These are phyloP conservation scores for Hesperia comma DNA, from an alignment of 2,888 invertebrate genomes.

Conservation along the genomic window DNA sequence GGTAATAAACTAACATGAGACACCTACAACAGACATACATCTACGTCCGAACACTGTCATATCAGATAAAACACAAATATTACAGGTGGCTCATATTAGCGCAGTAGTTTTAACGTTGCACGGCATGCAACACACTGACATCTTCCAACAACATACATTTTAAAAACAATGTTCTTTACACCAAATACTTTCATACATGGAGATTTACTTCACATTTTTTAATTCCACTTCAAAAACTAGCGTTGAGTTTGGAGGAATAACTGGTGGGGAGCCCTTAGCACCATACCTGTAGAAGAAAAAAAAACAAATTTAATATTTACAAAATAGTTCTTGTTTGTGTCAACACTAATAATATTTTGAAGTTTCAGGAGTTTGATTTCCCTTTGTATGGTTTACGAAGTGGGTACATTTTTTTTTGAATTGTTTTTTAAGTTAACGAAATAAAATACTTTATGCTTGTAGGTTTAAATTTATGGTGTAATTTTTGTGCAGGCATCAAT, in stretches of 20 bases:
- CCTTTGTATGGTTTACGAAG: too few species aligned
- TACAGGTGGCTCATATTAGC: conserved; percentile 24
- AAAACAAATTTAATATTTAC: background rate
- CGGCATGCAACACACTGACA: conserved; percentile 38
- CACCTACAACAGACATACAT: conserved; percentile 18
- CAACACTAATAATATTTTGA: too few species aligned
- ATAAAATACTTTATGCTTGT: too few species aligned
- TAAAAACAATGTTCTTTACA: conserved; percentile 49
- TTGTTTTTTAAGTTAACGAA: too few species aligned
- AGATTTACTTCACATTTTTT: conserved; percentile 87
- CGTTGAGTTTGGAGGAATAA: conserved; percentile 94
- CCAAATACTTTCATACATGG: conserved; percentile 34
- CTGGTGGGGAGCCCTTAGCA: conserved; percentile 90
- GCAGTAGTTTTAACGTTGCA: conserved; percentile 35
- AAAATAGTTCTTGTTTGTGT: too few species aligned
- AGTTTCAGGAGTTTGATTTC: too few species aligned
- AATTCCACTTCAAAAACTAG: conserved; percentile 96
- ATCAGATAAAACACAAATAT: conserved; percentile 9
- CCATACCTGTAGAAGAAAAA: conserved; percentile 84
- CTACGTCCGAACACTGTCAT: background rate
- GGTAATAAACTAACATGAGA: conserved; percentile 46
- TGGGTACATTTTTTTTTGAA: too few species aligned
- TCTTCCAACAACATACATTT: conserved; percentile 13
- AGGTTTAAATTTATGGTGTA: too few species aligned
- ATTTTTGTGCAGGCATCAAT: too few species aligned